Percentiles rank a stretch among this genome's conserved stretches.
These are phyloP conservation scores for Heterocephalus glaber DNA, from an alignment of 2,113 vertebrate species.

Conservation along the genomic window DNA sequence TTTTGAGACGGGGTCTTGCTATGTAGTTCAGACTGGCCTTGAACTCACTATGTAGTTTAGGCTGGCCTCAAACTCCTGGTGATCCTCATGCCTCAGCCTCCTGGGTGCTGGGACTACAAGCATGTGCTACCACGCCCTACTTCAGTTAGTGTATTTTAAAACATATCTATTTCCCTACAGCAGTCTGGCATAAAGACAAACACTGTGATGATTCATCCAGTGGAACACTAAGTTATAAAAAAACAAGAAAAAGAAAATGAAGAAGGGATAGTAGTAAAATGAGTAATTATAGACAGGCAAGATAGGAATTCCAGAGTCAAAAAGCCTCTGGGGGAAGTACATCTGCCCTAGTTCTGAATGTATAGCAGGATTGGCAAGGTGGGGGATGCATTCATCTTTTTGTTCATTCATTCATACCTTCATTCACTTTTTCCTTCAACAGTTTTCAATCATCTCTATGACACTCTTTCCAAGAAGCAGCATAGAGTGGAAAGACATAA, in stretches of 20 bases:
- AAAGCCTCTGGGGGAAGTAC: constrained; percentile 10
- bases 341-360: background rate
- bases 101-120: background rate
- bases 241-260: background rate
- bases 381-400: background rate
- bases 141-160: constrained; percentile 3
- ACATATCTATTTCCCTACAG: background rate
- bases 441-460: background rate
- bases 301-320: constrained; percentile 49
- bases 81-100: background rate
- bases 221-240: background rate
- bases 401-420: background rate
- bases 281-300: constrained; percentile 52
- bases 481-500: background rate
- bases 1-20: background rate
- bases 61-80: background rate
- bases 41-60: background rate
- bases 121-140: background rate
- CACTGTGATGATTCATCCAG: constrained; percentile 13
- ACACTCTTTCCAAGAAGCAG: background rate
- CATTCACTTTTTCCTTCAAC: background rate
- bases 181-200: constrained; percentile 9
- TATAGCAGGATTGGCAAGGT: background rate
- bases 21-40: background rate
- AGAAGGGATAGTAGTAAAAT: background rate